Evolutionary conservation across 2,797 vertebrate genomes (phyloP).

Genomic region (Anguilla marmorata): DNA sequence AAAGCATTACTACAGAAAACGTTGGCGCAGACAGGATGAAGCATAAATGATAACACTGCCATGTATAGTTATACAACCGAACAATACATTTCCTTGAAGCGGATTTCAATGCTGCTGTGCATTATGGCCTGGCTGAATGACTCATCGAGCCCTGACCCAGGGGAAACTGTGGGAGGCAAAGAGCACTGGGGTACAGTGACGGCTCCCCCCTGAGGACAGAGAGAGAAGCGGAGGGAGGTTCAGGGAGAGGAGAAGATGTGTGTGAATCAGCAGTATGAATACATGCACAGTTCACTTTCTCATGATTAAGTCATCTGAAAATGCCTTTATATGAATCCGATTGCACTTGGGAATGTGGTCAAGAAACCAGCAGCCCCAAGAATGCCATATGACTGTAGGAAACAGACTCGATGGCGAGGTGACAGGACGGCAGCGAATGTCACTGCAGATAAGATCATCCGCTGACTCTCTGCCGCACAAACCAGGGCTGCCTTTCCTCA

Average conservation of each 20-base stretch:
- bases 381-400: background rate
- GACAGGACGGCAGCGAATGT: background rate
- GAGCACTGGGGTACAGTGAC: background rate
- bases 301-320: background rate
- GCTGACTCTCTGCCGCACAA: background rate
- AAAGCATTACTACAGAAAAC: background rate
- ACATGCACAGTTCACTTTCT: background rate
- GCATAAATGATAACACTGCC: background rate
- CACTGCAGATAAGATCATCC: background rate
- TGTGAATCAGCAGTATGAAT: background rate
- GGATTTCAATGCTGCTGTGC: background rate
- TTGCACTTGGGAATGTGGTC: background rate
- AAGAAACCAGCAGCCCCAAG: background rate
- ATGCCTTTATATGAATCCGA: background rate
- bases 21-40: background rate
- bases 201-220: background rate
- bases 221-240: background rate
- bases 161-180: background rate
- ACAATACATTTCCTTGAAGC: conserved; percentile 5
- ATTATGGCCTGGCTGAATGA: background rate
- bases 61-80: background rate
- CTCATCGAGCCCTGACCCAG: background rate
- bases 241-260: background rate
- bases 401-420: background rate
- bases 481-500: background rate